These are phyloP conservation scores for Hemicentrotus pulcherrimus DNA, from an alignment of 35 echinoderm and acorn worm species.

Conservation along the genomic window DNA sequence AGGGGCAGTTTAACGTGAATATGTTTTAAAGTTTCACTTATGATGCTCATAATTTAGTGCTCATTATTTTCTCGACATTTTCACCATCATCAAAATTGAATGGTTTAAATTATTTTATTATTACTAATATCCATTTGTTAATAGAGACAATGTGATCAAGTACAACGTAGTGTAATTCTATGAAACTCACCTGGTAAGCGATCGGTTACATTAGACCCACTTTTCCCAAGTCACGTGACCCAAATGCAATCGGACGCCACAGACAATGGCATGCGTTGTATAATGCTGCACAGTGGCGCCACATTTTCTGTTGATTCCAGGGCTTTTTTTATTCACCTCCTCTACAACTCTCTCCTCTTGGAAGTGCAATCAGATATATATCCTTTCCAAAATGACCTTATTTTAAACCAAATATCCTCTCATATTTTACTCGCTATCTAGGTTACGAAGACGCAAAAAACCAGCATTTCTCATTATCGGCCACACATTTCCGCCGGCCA, in stretches of 20 bases:
- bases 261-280: not conserved
- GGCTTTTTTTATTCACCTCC: not conserved
- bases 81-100: too few relatives aligned
- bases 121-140: not conserved
- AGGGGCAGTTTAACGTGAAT: too few relatives aligned
- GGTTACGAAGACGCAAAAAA: conserved; percentile 27
- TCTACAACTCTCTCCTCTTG: not conserved
- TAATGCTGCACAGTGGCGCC: not conserved
- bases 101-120: not conserved
- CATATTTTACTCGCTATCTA: not conserved
- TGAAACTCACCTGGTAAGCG: not conserved
- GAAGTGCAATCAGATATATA: not conserved
- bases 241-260: not conserved
- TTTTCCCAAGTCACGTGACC: not conserved
- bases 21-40: too few relatives aligned
- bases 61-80: too few relatives aligned
- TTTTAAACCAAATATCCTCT: not conserved
- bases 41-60: too few relatives aligned
- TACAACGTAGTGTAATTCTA: not conserved
- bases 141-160: not conserved
- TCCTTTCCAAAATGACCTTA: not conserved
- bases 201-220: not conserved
- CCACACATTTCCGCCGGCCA: not conserved
- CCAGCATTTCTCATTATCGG: conserved; percentile 26
- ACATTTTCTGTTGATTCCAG: not conserved